phyloP scores from a whole-genome alignment of 2,113 vertebrate species.

The Phocoena sinus region DNA sequence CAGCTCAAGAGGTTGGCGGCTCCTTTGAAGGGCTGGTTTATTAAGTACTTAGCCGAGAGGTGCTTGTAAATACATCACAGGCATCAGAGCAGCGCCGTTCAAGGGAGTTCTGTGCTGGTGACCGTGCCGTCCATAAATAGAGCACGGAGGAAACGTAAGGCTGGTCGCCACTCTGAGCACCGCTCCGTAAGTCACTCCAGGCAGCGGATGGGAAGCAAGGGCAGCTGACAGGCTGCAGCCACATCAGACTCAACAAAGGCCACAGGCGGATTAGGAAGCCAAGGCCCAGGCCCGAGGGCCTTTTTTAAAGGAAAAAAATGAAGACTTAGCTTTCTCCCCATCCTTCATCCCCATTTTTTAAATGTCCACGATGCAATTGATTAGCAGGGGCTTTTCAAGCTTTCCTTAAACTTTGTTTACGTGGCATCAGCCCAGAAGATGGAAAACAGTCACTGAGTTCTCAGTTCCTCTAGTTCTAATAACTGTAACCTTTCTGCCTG shows the following conservation, averaged over 20 bases:
- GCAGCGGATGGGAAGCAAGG: background rate
- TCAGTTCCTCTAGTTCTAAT: background rate
- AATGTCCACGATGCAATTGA: rapidly evolving
- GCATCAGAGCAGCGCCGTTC: background rate
- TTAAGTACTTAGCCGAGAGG: background rate
- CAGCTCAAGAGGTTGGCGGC: background rate
- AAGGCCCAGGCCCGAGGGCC: background rate
- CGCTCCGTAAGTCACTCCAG: background rate
- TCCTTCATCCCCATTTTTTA: background rate
- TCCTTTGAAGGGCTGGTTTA: background rate
- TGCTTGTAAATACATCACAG: background rate
- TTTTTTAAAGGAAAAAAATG: background rate
- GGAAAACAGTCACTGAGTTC: background rate
- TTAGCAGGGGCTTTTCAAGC: rapidly evolving
- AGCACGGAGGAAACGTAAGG: background rate
- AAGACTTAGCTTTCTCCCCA: background rate
- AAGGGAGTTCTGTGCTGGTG: background rate
- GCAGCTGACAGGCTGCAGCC: background rate
- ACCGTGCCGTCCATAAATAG: rapidly evolving
- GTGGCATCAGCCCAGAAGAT: background rate
- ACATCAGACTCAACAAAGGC: background rate
- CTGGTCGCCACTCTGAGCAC: background rate
- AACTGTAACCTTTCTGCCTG: rapidly evolving
- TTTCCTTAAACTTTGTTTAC: background rate
- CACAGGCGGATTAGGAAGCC: rapidly evolving